Evolutionary conservation across 2,113 vertebrate genomes (phyloP).

Genomic region (Nycticorax nycticorax): DNA sequence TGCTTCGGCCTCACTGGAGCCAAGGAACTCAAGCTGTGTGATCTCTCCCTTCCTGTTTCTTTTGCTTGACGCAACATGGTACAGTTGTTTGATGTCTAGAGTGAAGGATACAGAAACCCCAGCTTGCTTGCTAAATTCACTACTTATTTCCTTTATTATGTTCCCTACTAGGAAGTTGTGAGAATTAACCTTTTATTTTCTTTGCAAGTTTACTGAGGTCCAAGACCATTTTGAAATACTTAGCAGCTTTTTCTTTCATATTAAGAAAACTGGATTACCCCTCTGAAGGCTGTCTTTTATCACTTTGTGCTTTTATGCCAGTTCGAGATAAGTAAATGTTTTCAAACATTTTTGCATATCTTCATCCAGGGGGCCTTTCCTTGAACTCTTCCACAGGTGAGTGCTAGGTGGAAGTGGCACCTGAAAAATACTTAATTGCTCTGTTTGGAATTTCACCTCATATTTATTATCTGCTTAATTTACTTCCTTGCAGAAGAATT

Average conservation of each 20-base stretch:
- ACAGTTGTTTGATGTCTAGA: slow-evolving; percentile 75
- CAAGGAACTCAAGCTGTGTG: slow-evolving; percentile 69
- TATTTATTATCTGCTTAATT: neutral
- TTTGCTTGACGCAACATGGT: slow-evolving; percentile 68
- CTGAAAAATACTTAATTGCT: neutral
- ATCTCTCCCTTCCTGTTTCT: slow-evolving; percentile 79
- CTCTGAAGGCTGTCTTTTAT: neutral
- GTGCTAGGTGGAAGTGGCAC: neutral
- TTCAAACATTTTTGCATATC: neutral
- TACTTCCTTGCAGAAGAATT: neutral
- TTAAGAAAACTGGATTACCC: neutral
- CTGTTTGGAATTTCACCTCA: neutral
- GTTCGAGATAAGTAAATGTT: neutral
- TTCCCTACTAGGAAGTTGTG: slow-evolving; percentile 37
- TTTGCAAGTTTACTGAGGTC: neutral
- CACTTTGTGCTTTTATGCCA: neutral
- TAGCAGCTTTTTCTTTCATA: neutral
- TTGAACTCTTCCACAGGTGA: neutral
- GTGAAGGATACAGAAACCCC: slow-evolving; percentile 65
- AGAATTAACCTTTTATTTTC: neutral
- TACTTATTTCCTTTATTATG: slow-evolving; percentile 69
- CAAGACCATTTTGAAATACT: neutral
- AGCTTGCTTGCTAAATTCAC: slow-evolving; percentile 61
- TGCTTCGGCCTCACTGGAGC: slow-evolving; percentile 66
- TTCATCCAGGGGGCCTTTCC: neutral